Conservation (phyloP, 1,140 invertebrate genomes). For the Hylyphantes graminicola region DNA sequence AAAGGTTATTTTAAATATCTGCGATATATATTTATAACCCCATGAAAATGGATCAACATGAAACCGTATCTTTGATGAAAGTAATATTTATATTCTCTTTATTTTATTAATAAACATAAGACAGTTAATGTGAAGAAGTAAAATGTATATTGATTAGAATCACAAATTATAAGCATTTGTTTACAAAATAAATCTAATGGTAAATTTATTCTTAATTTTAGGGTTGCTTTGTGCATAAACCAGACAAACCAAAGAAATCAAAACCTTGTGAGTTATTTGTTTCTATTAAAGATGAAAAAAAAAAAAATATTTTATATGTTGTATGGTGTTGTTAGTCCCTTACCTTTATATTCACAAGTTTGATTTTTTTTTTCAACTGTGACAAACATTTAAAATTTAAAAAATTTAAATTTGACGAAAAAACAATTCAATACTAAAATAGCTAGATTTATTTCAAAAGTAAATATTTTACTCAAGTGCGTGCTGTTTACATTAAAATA, state of each 20-base stretch:
- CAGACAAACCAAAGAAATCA: neutral
- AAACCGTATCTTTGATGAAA: no score
- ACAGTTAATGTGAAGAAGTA: no score
- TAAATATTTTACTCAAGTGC: no score
- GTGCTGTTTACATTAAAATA: no score
- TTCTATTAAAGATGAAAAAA: neutral
- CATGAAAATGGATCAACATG: no score
- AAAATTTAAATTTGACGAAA: neutral
- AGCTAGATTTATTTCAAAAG: no score
- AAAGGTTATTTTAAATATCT: no score
- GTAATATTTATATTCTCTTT: no score
- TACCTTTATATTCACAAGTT: neutral
- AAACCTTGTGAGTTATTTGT: constrained; percentile 7
- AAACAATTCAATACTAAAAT: neutral
- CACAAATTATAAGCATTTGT: neutral
- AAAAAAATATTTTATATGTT: neutral
- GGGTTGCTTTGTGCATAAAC: constrained; percentile 30
- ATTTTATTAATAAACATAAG: no score
- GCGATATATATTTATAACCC: no score
- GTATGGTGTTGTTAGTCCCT: neutral
- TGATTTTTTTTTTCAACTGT: neutral
- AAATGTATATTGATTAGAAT: neutral
- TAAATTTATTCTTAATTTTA: neutral
- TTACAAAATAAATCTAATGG: neutral
- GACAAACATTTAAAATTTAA: neutral